Base-by-base conservation (phyloP, 2,113 vertebrate species). In the Centropus bengalensis region DNA sequence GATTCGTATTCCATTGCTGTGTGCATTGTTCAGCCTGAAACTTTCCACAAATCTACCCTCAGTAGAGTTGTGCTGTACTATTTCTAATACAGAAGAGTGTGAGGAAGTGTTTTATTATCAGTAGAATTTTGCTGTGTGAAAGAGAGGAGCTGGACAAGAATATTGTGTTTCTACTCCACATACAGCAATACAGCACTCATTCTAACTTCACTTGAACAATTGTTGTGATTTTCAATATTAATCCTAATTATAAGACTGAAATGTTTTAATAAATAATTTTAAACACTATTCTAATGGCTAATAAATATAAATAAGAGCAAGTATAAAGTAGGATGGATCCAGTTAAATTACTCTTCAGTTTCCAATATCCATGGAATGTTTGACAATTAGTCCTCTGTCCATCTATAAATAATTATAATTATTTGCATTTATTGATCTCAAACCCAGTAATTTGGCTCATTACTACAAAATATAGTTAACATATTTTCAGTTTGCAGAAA, bases 331-430 rank as follows among this genome's bases (percentile, higher is more conserved):
- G 81, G 54, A 76, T 73, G 76, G 36, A 89, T 71, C 32, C 77
- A 71, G 54, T 88, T 92, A 73, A 88, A 94, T 91, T 93, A 54
- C 10, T 87, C 79, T 93, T 92, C 75, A 30, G 62, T 91, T 78
- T 86, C 95, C 82, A 67, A 89, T 89, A 93, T 69, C 69, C 51
- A 70, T 54, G 59, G 32, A 62, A 88, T 89, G 84, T 94, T 94
- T 95, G 94, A 97, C 4, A 4, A 96, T 88, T 95, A 92, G 78
- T 88, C 73, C 92, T 89, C 76, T 94, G 94, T 91, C 94, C 89
- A 81, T 91, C 94, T 94, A 96, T 92, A 96, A 98, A 97, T 91
- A 95, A 96, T 94, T 93, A 91, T 56, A 96, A 97, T 96, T 97
- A 93, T 97, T 96, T 97, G 81, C 90, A 95, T 96, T 92, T 92